A percentile compares a stretch with the other conserved stretches of the same genome.
phyloP scores from a whole-genome alignment of 2,113 vertebrate species.

The Larimichthys crocea region DNA sequence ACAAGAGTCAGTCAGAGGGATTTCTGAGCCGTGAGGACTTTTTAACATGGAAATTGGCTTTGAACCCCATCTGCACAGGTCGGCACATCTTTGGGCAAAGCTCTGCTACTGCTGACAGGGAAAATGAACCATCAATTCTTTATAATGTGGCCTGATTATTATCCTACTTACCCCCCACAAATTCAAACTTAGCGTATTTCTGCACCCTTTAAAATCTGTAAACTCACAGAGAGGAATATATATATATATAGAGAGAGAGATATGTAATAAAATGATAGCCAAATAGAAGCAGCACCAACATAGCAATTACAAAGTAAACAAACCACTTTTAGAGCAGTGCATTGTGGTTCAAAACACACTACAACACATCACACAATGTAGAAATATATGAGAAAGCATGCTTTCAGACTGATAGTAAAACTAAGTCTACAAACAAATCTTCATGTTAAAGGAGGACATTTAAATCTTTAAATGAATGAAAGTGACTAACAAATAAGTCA shows the following conservation, averaged over 20 bases:
- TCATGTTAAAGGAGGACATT: background rate
- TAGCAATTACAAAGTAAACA: slow-evolving; percentile 57
- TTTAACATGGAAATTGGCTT: slow-evolving; percentile 90
- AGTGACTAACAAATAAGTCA: background rate
- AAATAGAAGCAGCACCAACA: slow-evolving; percentile 60
- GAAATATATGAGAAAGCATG: slow-evolving; percentile 15
- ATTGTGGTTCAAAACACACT: slow-evolving; percentile 31
- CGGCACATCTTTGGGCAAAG: slow-evolving; percentile 85
- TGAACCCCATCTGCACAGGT: slow-evolving; percentile 89
- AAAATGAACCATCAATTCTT: slow-evolving; percentile 87
- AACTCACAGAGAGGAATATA: slow-evolving; percentile 57
- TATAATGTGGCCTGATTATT: slow-evolving; percentile 86
- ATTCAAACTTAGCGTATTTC: slow-evolving; percentile 81
- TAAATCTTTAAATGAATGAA: background rate
- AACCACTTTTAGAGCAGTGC: slow-evolving; percentile 41
- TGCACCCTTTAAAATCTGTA: slow-evolving; percentile 74
- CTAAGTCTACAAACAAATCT: background rate
- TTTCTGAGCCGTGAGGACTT: slow-evolving; percentile 78
- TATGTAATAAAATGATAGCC: slow-evolving; percentile 50
- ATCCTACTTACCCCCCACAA: slow-evolving; percentile 84
- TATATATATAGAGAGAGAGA: no score
- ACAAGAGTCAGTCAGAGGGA: slow-evolving; percentile 73
- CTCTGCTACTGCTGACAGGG: slow-evolving; percentile 83
- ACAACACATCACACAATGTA: slow-evolving; percentile 8
- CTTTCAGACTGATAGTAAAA: slow-evolving; percentile 9